phyloP scores from a whole-genome alignment of 1,140 invertebrate species.

The Drosophila nebulosa region DNA sequence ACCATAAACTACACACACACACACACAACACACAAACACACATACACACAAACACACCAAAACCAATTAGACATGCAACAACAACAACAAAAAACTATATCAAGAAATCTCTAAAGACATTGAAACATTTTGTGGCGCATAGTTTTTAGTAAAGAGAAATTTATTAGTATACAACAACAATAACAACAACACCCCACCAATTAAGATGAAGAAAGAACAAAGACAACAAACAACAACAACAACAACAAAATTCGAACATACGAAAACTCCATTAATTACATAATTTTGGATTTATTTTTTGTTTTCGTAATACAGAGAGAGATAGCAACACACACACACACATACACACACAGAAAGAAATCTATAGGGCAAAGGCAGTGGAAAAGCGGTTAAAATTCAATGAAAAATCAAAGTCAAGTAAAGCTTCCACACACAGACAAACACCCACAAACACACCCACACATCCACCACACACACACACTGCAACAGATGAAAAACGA shows the following conservation, averaged over 20 bases:
- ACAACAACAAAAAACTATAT: slow-evolving; percentile 17
- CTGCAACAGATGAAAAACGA: slow-evolving; percentile 8
- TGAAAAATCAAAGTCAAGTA: slow-evolving; percentile 17
- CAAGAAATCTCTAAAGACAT: not conserved
- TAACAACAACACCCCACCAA: slow-evolving; percentile 65
- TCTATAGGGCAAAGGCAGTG: too few relatives aligned
- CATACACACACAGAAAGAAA: not conserved
- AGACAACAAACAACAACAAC: not conserved
- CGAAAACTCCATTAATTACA: slow-evolving; percentile 55
- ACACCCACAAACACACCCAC: slow-evolving; percentile 13
- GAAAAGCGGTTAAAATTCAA: not conserved
- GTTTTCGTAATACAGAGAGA: slow-evolving; percentile 10
- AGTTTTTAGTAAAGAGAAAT: slow-evolving; percentile 60
- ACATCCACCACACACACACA: slow-evolving; percentile 2
- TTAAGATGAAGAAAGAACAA: slow-evolving; percentile 40
- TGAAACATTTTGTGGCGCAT: slow-evolving; percentile 67
- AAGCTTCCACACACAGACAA: slow-evolving; percentile 53
- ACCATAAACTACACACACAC: slow-evolving; percentile 24
- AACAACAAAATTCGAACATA: slow-evolving; percentile 27
- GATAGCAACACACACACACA: slow-evolving; percentile 33
- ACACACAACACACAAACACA: slow-evolving; percentile 26
- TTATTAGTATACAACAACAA: slow-evolving; percentile 37
- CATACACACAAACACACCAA: slow-evolving; percentile 22
- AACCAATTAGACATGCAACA: slow-evolving; percentile 45
- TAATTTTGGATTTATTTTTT: slow-evolving; percentile 38